Base-by-base conservation (phyloP, 2,888 invertebrate genomes). In the Tetanocera ferruginea region DNA sequence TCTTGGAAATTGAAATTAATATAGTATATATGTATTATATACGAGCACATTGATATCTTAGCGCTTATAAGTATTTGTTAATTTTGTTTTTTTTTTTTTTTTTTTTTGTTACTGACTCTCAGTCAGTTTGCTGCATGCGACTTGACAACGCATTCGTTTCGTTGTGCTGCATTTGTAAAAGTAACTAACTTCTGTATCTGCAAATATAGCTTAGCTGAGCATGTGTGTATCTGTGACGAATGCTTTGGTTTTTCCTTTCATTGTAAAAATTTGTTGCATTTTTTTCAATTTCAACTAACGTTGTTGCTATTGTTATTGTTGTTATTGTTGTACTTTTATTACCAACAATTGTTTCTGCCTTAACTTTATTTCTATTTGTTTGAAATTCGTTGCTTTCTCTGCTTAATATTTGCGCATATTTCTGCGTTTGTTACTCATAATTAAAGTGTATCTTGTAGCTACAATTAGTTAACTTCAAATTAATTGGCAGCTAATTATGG, bases 241-340 rank as follows among this genome's bases (percentile, higher is more conserved):
- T 66, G 28, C 34, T 66, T 66, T n/a, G 64, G 34, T 66, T 66
- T 66, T 66, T 66, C 64, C 64, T 66, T 66, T 66, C 64, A 66
- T 66, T 66, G 64, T 66, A 34, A 2, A 31, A 66, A 34, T 66
- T 37, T 34, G 28, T 31, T 55, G 19, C 19, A 55, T 55, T 66
- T 66, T 57, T 57, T 37, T n/a, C 37, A 64, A 17, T 64, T 31
- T 11, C 31, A 25, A 28, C 31, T 64, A 31, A 19, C n/a, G 19
- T n/a, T 64, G 17, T 64, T 64, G 28, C 14, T 64, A n/a, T 34
- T n/a, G 3, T 5, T 64, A 5, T 31, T 64, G 37, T 9, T 66
- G 34, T 34, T 64, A 17, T 60, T 64, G 11, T 62, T 62, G 28
- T 34, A 55, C n/a, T 55, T 55, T 55, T 55, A 55, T 55, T 55